These are phyloP conservation scores for Parauchenoglanis ngamensis DNA, from an alignment of 2,797 vertebrate genomes.

Conservation along the genomic window DNA sequence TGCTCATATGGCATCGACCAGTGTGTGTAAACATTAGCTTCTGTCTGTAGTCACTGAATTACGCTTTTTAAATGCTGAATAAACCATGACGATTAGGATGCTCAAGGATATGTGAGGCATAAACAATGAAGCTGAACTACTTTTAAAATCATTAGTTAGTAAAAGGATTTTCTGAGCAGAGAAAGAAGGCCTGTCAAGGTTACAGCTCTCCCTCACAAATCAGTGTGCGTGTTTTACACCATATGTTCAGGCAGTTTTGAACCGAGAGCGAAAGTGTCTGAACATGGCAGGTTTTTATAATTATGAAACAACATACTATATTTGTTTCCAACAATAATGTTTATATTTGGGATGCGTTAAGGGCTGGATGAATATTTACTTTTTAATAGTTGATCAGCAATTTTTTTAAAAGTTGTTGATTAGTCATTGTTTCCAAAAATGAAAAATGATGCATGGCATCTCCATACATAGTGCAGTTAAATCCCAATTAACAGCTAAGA, in stretches of 20 bases:
- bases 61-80: not conserved
- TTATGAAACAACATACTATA: not conserved
- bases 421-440: not conserved
- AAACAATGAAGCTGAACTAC: not conserved
- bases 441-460: not conserved
- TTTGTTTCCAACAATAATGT: not conserved
- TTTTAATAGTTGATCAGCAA: not conserved
- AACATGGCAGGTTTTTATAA: not conserved
- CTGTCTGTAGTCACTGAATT: not conserved
- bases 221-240: too few species aligned
- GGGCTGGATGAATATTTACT: not conserved
- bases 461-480: too few species aligned
- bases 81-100: not conserved
- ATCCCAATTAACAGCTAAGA: too few species aligned
- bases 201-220: not conserved
- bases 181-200: not conserved
- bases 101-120: not conserved
- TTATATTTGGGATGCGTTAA: not conserved
- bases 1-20: not conserved
- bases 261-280: not conserved
- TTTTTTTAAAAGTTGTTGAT: not conserved
- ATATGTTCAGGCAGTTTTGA: not conserved
- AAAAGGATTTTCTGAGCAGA: not conserved
- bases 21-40: constrained; percentile 9
- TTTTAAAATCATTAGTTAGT: not conserved